A percentile compares a stretch with the other conserved stretches of the same genome.
These are phyloP conservation scores for Leptinotarsa texana DNA, from an alignment of 1,140 invertebrate species.

Conservation along the genomic window DNA sequence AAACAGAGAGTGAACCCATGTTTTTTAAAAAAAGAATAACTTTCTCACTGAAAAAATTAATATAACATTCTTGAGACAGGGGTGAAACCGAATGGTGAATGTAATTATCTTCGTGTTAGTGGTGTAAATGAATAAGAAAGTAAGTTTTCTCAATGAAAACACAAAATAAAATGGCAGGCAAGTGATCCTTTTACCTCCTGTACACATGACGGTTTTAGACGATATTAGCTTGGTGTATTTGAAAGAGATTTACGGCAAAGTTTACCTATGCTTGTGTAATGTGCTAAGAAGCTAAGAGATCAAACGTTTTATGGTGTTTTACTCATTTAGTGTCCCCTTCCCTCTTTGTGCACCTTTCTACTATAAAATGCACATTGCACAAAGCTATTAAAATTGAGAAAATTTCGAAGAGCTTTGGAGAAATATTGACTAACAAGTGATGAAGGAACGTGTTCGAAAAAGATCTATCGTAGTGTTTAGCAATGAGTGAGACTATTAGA, in stretches of 20 bases:
- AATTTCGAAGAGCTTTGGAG: conserved; percentile 25
- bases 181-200: conserved; percentile 26
- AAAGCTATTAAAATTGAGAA: conserved; percentile 34
- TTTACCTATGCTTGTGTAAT: conserved; percentile 45
- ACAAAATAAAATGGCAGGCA: conserved; percentile 40
- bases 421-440: conserved; percentile 29
- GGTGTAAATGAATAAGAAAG: conserved; percentile 5
- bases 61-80: too few relatives aligned
- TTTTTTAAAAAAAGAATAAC: too few relatives aligned
- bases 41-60: too few relatives aligned
- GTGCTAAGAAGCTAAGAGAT: conserved; percentile 34
- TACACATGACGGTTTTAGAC: conserved; percentile 23
- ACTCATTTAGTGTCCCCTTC: conserved; percentile 25
- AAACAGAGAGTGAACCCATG: too few relatives aligned
- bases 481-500: conserved; percentile 38
- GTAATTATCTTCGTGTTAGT: conserved; percentile 2
- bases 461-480: conserved; percentile 33
- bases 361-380: conserved; percentile 44
- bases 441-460: conserved; percentile 20
- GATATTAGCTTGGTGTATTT: conserved; percentile 16
- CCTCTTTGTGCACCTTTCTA: conserved; percentile 29
- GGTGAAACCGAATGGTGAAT: background rate
- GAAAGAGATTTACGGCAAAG: conserved; percentile 10
- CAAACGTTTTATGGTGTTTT: conserved; percentile 24
- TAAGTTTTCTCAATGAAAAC: conserved; percentile 27